Conservation (phyloP, 2,888 invertebrate species). For the Pyrrhosoma nymphula region DNA sequence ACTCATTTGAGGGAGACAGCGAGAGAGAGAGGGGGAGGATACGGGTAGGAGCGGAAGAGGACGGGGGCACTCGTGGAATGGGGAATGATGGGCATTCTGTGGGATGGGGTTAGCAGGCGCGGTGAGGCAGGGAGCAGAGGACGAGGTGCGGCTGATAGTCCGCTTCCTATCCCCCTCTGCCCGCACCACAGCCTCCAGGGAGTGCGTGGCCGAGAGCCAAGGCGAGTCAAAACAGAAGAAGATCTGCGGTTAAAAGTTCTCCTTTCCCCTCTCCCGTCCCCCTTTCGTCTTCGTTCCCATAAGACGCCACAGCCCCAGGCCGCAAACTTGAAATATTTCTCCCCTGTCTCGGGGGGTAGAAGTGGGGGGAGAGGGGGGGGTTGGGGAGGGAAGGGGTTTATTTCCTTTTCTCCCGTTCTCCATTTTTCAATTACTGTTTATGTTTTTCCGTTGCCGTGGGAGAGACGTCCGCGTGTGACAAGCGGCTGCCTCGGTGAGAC, state of each 20-base stretch:
- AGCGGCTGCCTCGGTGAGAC: neutral
- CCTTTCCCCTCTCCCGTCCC: neutral
- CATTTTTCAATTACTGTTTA: slow-evolving; percentile 39
- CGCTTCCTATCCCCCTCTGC: neutral
- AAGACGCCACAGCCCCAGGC: neutral
- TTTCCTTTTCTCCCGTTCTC: neutral
- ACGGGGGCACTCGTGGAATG: neutral
- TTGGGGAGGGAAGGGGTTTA: neutral
- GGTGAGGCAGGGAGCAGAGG: neutral
- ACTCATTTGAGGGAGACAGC: slow-evolving; percentile 16
- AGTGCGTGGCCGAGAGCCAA: slow-evolving; percentile 48
- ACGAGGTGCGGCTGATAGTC: neutral
- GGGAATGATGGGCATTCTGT: slow-evolving; percentile 15
- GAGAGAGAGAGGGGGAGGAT: neutral
- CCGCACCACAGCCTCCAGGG: neutral
- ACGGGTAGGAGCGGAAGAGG: neutral
- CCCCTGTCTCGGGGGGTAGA: neutral
- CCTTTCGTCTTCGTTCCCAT: neutral
- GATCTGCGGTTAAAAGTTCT: slow-evolving; percentile 10
- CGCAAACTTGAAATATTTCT: slow-evolving; percentile 33
- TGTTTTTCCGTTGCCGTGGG: neutral
- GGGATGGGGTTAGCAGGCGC: neutral
- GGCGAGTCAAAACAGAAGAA: slow-evolving; percentile 44
- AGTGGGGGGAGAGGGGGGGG: too few species aligned
- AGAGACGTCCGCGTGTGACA: slow-evolving; percentile 19